Conservation (phyloP, 2,888 invertebrate genomes). For the Allolobophora icterica region DNA sequence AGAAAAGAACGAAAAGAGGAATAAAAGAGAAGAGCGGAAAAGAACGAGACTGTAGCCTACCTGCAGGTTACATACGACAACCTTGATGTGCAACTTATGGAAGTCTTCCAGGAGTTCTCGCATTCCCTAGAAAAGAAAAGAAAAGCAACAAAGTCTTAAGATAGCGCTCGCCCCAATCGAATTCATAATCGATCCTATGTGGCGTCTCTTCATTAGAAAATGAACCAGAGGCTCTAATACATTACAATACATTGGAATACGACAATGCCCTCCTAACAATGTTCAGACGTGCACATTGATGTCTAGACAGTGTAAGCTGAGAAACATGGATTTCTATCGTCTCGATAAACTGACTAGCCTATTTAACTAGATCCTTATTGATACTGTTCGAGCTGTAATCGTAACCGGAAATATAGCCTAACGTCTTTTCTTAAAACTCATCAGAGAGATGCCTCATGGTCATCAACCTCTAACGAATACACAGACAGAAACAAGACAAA, state of each 20-base stretch:
- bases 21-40: background rate
- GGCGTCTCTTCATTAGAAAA: background rate
- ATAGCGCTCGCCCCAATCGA: background rate
- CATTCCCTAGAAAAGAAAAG: slow-evolving; percentile 29
- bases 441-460: too few relatives aligned
- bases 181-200: background rate
- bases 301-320: too few relatives aligned
- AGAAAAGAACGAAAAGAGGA: background rate
- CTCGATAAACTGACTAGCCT: background rate
- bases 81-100: slow-evolving; percentile 30
- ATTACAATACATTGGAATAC: too few relatives aligned
- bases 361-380: background rate
- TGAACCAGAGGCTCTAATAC: too few relatives aligned
- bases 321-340: too few relatives aligned
- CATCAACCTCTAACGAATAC: too few relatives aligned
- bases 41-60: background rate
- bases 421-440: too few relatives aligned
- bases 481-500: too few relatives aligned
- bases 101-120: slow-evolving; percentile 37
- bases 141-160: background rate
- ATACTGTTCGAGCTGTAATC: background rate
- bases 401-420: background rate
- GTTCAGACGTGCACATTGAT: too few relatives aligned
- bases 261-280: too few relatives aligned
- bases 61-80: slow-evolving; percentile 33